phyloP scores from a whole-genome alignment of 1,140 invertebrate species.

The Epicauta chinensis region DNA sequence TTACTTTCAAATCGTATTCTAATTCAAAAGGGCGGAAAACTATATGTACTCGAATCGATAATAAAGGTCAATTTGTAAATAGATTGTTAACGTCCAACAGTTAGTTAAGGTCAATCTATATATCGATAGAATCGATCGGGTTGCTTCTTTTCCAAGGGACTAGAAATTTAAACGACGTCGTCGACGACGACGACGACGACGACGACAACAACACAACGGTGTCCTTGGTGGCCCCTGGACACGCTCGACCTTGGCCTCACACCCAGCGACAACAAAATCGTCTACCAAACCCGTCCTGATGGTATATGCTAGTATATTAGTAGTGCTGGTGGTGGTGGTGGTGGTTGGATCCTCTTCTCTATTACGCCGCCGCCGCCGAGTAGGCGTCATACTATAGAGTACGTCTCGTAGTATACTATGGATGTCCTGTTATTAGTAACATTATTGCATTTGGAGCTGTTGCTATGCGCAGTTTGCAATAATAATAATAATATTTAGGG shows the following conservation, averaged over 20 bases:
- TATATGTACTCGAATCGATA: no score
- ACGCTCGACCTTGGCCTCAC: slow-evolving; percentile 30
- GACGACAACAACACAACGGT: slow-evolving; percentile 21
- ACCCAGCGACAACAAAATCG: slow-evolving; percentile 9
- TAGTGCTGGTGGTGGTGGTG: not conserved
- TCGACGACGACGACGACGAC: no score
- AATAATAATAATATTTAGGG: no score
- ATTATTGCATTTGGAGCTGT: slow-evolving; percentile 8
- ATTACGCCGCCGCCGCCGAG: slow-evolving; percentile 11
- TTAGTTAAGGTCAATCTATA: not conserved
- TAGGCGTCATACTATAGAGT: slow-evolving; percentile 3
- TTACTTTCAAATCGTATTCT: no score
- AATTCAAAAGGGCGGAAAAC: no score
- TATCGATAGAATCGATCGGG: not conserved
- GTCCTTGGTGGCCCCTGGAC: slow-evolving; percentile 33
- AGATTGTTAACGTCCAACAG: no score
- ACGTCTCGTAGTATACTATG: slow-evolving; percentile 7
- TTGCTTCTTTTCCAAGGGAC: not conserved
- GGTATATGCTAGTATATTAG: not conserved
- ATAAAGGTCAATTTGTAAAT: no score
- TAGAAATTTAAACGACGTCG: slow-evolving; percentile 12
- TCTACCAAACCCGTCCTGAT: slow-evolving; percentile 1
- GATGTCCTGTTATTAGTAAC: slow-evolving; percentile 7
- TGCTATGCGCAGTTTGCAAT: slow-evolving; percentile 7
- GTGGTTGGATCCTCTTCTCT: not conserved